Evolutionary conservation across 2,888 invertebrate species (phyloP).

Genomic region (Epistrophella euchroma): DNA sequence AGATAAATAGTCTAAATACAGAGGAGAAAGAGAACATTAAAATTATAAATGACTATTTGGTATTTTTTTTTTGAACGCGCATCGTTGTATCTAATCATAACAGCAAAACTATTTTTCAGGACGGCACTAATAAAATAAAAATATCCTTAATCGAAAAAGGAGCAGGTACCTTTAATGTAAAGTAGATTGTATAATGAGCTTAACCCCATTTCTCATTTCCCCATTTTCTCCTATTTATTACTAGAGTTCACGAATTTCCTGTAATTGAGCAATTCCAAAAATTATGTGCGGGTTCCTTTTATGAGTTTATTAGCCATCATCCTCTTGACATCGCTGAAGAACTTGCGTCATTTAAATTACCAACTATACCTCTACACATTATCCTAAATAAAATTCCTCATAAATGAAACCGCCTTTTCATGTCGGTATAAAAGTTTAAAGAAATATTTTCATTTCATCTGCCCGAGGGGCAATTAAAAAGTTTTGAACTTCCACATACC

Average conservation of each 20-base stretch:
- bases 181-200: no score
- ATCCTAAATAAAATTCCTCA: not conserved
- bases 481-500: slow-evolving; percentile 2
- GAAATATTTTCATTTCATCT: slow-evolving; percentile 36
- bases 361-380: not conserved
- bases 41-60: no score
- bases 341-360: not conserved
- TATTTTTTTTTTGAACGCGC: no score
- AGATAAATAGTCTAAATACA: no score
- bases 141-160: no score
- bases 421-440: not conserved
- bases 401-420: slow-evolving; percentile 17
- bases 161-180: no score
- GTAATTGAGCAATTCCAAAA: not conserved
- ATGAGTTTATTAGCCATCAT: not conserved
- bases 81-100: no score
- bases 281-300: not conserved
- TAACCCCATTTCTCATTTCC: not conserved
- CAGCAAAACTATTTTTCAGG: no score
- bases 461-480: slow-evolving; percentile 36
- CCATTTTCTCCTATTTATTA: not conserved
- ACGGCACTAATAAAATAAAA: no score
- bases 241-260: not conserved
- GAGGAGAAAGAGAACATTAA: no score
- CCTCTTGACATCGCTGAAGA: not conserved